Base-by-base conservation (phyloP, 2,113 vertebrate genomes). In the Gobius niger region DNA sequence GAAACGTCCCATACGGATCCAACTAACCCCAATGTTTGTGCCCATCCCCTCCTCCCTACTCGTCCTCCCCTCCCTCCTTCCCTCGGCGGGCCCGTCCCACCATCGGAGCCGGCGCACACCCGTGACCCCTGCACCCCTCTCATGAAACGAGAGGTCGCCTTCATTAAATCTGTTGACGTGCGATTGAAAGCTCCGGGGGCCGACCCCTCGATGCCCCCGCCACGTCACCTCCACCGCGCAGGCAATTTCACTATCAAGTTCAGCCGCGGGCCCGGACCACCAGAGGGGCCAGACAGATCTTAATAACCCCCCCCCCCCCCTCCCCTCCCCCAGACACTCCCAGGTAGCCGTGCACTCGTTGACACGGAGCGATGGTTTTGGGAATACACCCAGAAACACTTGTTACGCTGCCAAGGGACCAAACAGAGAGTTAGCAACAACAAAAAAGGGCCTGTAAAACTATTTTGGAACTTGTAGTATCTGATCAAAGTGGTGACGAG, bases 161-260 rank as follows among this genome's bases (percentile, higher is more conserved):
- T 92, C 86, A 92, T 91, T 89, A 84, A 59, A 82, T 63, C 82
- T 89, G 87, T 88, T 89, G 90, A 92, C 86, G 87, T 89, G 89
- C 88, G 87, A 86, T 86, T 24, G 18, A 53, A 89, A 89, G 77
- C 75, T 78, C 85, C 86, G 86, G 83, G 83, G 24, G 88, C 77
- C 8, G 72, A 49, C 78, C 72, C 79, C 77, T 70, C 72, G 64
- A 77, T 82, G 85, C 67, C 67, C 52, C 79, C 49, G 24, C 77
- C 24, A 34, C 3, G 2, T 67, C 67, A 59, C 81, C 77, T 47
- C 76, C 80, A 75, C 24, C 53, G 44, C 63, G 72, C 75, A 51
- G 78, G 73, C 83, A 77, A 87, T 87, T 85, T 88, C 82, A 83
- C 76, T 82, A 85, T 89, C 90, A 90, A 90, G 90, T 90, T 92